Conservation (phyloP, 2,888 invertebrate species). For the Habroteleia sp. region DNA sequence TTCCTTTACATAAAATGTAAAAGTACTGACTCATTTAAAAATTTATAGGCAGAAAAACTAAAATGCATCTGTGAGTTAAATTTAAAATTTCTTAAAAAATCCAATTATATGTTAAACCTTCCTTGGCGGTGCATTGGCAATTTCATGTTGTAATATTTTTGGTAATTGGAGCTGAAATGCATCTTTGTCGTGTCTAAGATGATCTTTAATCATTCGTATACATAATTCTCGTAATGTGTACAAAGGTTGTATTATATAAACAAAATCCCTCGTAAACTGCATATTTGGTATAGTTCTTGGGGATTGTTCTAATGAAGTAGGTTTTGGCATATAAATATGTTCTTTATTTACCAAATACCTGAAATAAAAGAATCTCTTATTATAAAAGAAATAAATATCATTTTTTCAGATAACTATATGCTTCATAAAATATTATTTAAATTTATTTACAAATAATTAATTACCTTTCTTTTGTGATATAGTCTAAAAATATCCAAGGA, state of each 20-base stretch:
- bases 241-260: slow-evolving; percentile 72
- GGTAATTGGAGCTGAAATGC: slow-evolving; percentile 75
- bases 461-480: slow-evolving; percentile 85
- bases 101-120: too few species aligned
- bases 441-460: neutral
- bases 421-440: too few species aligned
- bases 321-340: slow-evolving; percentile 74
- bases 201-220: slow-evolving; percentile 70
- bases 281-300: slow-evolving; percentile 1
- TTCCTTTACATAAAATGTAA: too few species aligned
- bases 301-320: slow-evolving; percentile 32
- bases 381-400: neutral
- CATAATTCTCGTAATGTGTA: slow-evolving; percentile 72
- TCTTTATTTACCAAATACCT: slow-evolving; percentile 73
- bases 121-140: slow-evolving; percentile 69
- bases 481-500: slow-evolving; percentile 92
- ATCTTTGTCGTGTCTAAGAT: slow-evolving; percentile 68
- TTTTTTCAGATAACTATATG: neutral
- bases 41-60: too few species aligned
- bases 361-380: slow-evolving; percentile 47
- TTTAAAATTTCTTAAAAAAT: too few species aligned
- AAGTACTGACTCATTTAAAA: too few species aligned
- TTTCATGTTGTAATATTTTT: slow-evolving; percentile 72
- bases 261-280: slow-evolving; percentile 40
- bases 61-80: too few species aligned